Conservation (phyloP, 2,888 invertebrate species). For the Acanthosepion lycidas region DNA sequence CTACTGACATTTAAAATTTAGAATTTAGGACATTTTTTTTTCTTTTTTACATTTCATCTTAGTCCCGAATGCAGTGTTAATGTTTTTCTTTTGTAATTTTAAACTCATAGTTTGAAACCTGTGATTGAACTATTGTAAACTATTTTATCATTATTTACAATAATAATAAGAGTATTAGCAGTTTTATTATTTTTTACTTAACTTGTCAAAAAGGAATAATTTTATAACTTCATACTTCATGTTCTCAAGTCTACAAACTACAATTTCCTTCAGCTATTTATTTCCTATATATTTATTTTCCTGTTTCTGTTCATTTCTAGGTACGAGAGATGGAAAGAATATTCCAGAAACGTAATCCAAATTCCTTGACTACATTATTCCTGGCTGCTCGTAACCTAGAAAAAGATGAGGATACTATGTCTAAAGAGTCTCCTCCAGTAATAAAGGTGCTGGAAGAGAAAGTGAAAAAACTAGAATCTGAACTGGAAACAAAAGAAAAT, state of each 20-base stretch:
- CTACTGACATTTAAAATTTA: too few relatives aligned
- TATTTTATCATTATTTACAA: too few relatives aligned
- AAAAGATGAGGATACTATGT: slow-evolving; percentile 54
- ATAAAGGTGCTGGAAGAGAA: slow-evolving; percentile 68
- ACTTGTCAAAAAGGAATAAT: too few relatives aligned
- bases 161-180: too few relatives aligned
- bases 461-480: slow-evolving; percentile 68
- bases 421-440: slow-evolving; percentile 51
- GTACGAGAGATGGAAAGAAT: slow-evolving; percentile 74
- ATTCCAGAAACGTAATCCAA: slow-evolving; percentile 70
- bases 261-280: neutral
- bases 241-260: neutral
- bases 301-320: slow-evolving; percentile 53
- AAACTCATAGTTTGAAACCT: too few relatives aligned
- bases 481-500: slow-evolving; percentile 69
- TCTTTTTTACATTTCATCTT: too few relatives aligned
- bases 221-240: too few relatives aligned
- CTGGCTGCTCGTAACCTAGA: slow-evolving; percentile 67
- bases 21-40: too few relatives aligned
- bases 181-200: too few relatives aligned
- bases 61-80: too few relatives aligned
- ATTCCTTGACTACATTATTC: slow-evolving; percentile 72
- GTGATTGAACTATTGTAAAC: too few relatives aligned
- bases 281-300: neutral
- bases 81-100: too few relatives aligned